Conservation (phyloP, 1,140 invertebrate genomes). For the Babylonia areolata region DNA sequence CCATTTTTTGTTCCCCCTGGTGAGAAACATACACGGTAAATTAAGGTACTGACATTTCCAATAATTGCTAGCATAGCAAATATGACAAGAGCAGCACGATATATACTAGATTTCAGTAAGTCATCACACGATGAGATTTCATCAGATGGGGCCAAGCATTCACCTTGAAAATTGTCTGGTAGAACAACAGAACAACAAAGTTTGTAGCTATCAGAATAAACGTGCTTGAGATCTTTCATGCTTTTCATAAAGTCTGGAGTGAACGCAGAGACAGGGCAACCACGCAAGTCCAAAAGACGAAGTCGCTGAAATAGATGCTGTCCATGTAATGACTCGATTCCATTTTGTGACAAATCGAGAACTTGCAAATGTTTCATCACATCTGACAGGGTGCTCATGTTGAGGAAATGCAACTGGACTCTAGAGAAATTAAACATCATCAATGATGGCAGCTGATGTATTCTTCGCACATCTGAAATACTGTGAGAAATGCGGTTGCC, state of each 20-base stretch:
- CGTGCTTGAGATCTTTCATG: background rate
- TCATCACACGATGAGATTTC: conserved; percentile 12
- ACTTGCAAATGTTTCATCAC: background rate
- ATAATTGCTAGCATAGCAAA: background rate
- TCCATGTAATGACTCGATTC: background rate
- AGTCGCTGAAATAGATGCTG: background rate
- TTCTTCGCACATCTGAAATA: background rate
- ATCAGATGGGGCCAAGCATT: background rate
- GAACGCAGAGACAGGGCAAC: background rate
- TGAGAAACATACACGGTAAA: background rate
- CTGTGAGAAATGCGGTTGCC: background rate
- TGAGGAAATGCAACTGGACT: background rate
- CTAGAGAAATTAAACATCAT: background rate
- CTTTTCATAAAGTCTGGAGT: background rate
- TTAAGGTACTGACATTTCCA: background rate
- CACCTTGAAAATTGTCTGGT: background rate
- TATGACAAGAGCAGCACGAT: background rate
- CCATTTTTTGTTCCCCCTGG: background rate
- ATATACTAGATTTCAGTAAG: background rate
- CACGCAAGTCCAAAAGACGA: background rate
- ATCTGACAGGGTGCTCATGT: background rate
- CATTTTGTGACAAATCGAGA: background rate
- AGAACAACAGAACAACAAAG: background rate
- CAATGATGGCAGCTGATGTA: background rate
- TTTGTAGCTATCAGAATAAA: background rate